Percentiles rank a stretch among this genome's conserved stretches.
Conservation (phyloP, 2,888 invertebrate genomes). For the Gisinianus flammeolus region DNA sequence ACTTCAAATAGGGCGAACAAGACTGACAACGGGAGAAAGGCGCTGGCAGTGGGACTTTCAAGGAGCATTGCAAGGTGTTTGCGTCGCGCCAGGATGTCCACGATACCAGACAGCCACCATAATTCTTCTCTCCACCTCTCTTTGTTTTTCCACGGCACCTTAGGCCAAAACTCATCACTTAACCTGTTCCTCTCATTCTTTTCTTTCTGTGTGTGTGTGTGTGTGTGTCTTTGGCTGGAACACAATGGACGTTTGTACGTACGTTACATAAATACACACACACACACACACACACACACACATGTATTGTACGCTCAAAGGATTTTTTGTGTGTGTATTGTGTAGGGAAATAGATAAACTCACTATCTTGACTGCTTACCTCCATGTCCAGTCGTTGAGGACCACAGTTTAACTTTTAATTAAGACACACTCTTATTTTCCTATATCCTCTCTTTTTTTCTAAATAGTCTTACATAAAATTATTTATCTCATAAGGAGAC, state of each 20-base stretch:
- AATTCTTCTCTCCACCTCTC: constrained; percentile 55
- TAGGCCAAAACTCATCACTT: constrained; percentile 44
- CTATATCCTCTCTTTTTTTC: background rate
- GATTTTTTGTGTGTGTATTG: too few relatives aligned
- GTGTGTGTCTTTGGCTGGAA: too few relatives aligned
- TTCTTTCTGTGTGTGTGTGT: too few relatives aligned
- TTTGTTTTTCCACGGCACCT: constrained; percentile 39
- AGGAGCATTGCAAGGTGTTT: constrained; percentile 34
- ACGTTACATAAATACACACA: too few relatives aligned
- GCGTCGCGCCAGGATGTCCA: constrained; percentile 58
- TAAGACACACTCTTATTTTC: constrained; percentile 21
- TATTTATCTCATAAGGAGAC: background rate
- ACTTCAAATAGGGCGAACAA: constrained; percentile 56
- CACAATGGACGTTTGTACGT: background rate
- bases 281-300: too few relatives aligned
- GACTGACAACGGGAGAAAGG: constrained; percentile 33
- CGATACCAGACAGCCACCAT: constrained; percentile 56
- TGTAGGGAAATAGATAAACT: background rate
- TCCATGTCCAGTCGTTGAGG: constrained; percentile 13
- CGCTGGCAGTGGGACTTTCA: constrained; percentile 32
- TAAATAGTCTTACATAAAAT: background rate
- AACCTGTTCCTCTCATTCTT: constrained; percentile 21
- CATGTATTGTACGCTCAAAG: too few relatives aligned
- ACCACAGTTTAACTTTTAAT: constrained; percentile 28
- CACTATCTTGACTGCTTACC: constrained; percentile 20